These are phyloP conservation scores for Caradrina clavipalpis DNA, from an alignment of 2,888 invertebrate species.

Conservation along the genomic window DNA sequence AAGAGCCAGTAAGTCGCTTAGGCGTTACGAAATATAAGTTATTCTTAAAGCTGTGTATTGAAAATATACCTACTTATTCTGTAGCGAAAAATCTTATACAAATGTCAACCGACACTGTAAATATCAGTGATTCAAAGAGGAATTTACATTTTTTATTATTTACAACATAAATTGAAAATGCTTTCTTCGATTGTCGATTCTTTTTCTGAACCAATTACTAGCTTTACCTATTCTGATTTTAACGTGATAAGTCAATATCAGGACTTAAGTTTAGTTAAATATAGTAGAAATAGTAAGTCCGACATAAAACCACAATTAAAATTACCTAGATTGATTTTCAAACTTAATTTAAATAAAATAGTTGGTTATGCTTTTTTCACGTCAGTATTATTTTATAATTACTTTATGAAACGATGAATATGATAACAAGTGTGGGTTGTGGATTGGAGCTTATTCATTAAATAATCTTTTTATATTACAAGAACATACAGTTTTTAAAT, in stretches of 20 bases:
- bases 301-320: not conserved
- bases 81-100: not conserved
- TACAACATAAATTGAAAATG: not conserved
- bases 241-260: not conserved
- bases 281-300: not conserved
- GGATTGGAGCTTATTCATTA: constrained; percentile 8
- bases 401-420: constrained; percentile 21
- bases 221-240: not conserved
- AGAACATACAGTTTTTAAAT: constrained; percentile 37
- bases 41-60: constrained; percentile 15
- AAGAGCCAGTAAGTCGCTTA: constrained; percentile 35
- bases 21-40: constrained; percentile 20
- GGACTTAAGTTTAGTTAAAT: not conserved
- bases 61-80: constrained; percentile 5
- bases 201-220: not conserved
- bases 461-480: constrained; percentile 18
- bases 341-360: not conserved
- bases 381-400: constrained; percentile 2
- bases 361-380: not conserved
- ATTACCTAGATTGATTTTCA: not conserved
- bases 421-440: not conserved
- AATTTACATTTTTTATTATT: no score
- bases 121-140: not conserved
- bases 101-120: not conserved
- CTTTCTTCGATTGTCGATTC: not conserved